phyloP scores from a whole-genome alignment of 1,140 invertebrate species.

The Leguminivora glycinivorella region DNA sequence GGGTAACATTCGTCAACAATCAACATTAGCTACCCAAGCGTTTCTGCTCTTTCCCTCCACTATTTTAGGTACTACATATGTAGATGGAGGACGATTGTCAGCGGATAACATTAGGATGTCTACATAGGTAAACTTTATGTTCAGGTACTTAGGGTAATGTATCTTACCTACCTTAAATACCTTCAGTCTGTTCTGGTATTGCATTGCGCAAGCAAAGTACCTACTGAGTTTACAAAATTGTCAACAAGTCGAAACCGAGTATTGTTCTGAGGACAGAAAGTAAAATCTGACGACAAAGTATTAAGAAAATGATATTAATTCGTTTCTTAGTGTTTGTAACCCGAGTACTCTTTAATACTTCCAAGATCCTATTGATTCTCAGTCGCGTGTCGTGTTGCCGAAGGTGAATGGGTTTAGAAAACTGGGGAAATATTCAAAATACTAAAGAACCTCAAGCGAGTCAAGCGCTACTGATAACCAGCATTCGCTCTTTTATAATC shows the following conservation, averaged over 20 bases:
- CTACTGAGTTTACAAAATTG: neutral
- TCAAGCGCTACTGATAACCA: neutral
- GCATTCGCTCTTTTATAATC: neutral
- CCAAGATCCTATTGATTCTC: conserved; percentile 2
- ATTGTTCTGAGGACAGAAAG: neutral
- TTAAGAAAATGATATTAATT: neutral
- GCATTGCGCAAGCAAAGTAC: neutral
- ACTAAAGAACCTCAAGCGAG: neutral
- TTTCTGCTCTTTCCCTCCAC: no score
- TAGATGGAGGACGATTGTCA: no score
- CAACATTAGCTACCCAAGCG: neutral
- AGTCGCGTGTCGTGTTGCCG: neutral
- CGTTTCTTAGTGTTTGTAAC: neutral
- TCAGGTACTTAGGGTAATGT: no score
- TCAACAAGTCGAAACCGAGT: neutral
- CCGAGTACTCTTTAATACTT: neutral
- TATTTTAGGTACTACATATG: no score
- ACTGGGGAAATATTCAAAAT: neutral
- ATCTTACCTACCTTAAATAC: no score
- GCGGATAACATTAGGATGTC: no score
- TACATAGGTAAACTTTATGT: no score
- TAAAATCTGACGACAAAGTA: no score
- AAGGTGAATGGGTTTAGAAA: conserved; percentile 6
- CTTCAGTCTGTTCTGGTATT: neutral
- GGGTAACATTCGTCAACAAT: neutral